A percentile compares a stretch with the other conserved stretches of the same genome.
Evolutionary conservation across 2,797 vertebrate genomes (phyloP).

Genomic region (Borostomias antarcticus): DNA sequence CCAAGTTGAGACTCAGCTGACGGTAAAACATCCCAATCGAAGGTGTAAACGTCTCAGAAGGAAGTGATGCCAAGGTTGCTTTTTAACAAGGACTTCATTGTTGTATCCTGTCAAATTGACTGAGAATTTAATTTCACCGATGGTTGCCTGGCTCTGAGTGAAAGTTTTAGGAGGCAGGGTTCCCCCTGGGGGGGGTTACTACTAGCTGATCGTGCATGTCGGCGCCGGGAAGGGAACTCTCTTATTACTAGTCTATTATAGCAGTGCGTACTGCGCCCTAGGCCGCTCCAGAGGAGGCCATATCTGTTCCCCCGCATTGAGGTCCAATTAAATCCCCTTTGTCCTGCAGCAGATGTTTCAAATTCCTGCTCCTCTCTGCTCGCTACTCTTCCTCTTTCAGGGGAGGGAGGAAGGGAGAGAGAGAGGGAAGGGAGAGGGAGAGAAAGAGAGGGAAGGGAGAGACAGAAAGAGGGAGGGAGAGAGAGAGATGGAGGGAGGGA

Average conservation of each 20-base stretch:
- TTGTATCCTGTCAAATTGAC: too few relatives aligned
- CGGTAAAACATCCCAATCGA: background rate
- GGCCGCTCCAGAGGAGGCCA: slow-evolving; percentile 25
- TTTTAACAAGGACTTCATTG: too few relatives aligned
- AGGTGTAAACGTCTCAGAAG: too few relatives aligned
- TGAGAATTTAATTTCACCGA: too few relatives aligned
- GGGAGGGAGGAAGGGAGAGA: background rate
- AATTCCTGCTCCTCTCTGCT: slow-evolving; percentile 29
- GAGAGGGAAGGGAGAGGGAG: background rate
- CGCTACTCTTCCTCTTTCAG: slow-evolving; percentile 36
- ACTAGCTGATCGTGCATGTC: slow-evolving; percentile 24
- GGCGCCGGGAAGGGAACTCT: slow-evolving; percentile 32
- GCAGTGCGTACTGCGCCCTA: slow-evolving; percentile 27
- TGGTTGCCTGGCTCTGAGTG: slow-evolving; percentile 42
- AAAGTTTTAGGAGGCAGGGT: slow-evolving; percentile 34
- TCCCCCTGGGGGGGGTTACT: slow-evolving; percentile 41
- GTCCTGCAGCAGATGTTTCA: slow-evolving; percentile 49
- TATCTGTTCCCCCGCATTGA: slow-evolving; percentile 39
- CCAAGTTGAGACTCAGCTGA: background rate
- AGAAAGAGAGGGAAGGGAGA: too few relatives aligned
- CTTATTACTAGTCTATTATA: slow-evolving; percentile 26
- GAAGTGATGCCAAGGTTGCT: too few relatives aligned
- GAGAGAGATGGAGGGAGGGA: background rate
- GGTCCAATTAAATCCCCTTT: slow-evolving; percentile 62
- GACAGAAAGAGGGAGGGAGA: background rate